These are phyloP conservation scores for Papilio polytes DNA, from an alignment of 1,140 invertebrate genomes.

Conservation along the genomic window DNA sequence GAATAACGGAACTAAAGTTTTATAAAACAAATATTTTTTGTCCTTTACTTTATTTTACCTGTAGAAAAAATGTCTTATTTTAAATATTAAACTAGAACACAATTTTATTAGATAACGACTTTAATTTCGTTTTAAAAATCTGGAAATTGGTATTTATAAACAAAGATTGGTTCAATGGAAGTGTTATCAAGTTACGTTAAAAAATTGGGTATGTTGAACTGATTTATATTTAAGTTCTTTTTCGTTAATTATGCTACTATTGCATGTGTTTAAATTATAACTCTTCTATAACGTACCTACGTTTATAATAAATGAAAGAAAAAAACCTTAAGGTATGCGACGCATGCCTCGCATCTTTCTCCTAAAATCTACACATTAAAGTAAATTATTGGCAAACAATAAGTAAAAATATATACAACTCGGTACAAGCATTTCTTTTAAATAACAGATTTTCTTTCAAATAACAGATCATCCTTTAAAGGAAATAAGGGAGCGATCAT, in stretches of 20 bases:
- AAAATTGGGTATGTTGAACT: conserved; percentile 63
- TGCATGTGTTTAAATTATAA: background rate
- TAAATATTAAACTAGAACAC: background rate
- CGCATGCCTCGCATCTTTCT: too few relatives aligned
- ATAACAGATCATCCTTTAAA: conserved; percentile 69
- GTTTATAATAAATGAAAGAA: background rate
- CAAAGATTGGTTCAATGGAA: conserved; percentile 39
- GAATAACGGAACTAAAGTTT: background rate
- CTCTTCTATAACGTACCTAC: background rate
- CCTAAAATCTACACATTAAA: background rate
- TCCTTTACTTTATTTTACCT: background rate
- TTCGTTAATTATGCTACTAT: background rate
- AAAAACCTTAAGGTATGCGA: too few relatives aligned
- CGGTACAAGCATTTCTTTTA: conserved; percentile 42
- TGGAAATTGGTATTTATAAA: background rate
- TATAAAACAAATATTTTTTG: background rate
- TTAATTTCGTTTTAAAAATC: background rate
- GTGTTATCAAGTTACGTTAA: conserved; percentile 63
- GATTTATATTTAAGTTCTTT: background rate
- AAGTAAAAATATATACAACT: background rate
- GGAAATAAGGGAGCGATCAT: conserved; percentile 75
- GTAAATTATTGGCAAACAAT: background rate
- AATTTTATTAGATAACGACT: background rate
- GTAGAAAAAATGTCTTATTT: background rate
- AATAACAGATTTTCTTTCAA: conserved; percentile 52